Evolutionary conservation across 2,113 vertebrate species (phyloP), one percentile per base, ranked within the genome.

Genomic region (Aptenodytes patagonicus): DNA sequence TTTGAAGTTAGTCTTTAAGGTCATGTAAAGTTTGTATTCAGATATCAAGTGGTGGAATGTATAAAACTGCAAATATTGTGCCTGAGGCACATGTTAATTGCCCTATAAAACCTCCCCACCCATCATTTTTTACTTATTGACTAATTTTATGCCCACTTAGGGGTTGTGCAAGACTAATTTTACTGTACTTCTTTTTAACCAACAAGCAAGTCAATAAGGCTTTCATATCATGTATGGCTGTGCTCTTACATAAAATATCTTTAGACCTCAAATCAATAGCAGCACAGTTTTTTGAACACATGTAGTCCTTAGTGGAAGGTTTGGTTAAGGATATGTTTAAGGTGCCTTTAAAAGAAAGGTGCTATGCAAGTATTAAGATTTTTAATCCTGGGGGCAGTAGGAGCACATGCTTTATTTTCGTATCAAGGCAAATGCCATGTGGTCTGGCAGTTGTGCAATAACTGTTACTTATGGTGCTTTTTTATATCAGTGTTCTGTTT

Each of bases 41-140:
- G 18, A 60, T 91, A 80, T 69, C 32, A 14, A 60, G 36, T 24
- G 13, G 13, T 87, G 26, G 64, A 91, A 92, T 66, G 49, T 78
- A 26, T 87, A 65, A 46, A 79, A 72, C 52, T 26, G 61, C 72
- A 87, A 65, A 92, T 78, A 49, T 2, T 91, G 61, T 82, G 77
- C 92, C 66, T 28, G 54, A 94, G 84, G 83, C 83, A 54, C 21
- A 34, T 84, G 52, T 76, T 97, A 91, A 93, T 95, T 87, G 54
- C 89, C 58, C 83, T 76, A 28, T 93, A 93, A 97, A 97, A 95
- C 32, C 38, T 93, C 80, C 38, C 46, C 87, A 91, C 89, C 81
- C 77, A 87, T 97, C 24, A 10, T 42, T 90, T 95, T 89, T 94
- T 79, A 79, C 86, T 84, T 82, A 92, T 40, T 92, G 60, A 60